Evolutionary conservation across 2,888 invertebrate species (phyloP).

Genomic region (Seira sanloemensis): DNA sequence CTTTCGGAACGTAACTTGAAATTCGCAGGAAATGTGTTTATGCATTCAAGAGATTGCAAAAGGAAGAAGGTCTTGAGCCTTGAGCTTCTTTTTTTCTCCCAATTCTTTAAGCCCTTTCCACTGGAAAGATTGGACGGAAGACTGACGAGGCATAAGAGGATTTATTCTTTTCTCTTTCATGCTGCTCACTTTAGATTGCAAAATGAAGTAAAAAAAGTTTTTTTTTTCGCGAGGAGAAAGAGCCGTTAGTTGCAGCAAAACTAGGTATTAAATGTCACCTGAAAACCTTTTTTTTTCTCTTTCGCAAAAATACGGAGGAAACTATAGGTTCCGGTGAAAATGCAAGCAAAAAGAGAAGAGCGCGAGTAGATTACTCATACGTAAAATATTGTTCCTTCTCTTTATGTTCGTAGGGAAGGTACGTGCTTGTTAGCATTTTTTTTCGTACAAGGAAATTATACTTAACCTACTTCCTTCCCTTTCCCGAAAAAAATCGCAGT

Average conservation of each 20-base stretch:
- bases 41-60: too few relatives aligned
- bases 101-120: too few relatives aligned
- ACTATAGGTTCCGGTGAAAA: background rate
- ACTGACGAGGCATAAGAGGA: background rate
- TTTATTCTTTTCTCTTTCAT: background rate
- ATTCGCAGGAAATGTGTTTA: too few relatives aligned
- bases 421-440: background rate
- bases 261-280: constrained; percentile 46
- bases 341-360: background rate
- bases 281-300: constrained; percentile 33
- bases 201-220: background rate
- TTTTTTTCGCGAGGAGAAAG: background rate
- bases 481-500: background rate
- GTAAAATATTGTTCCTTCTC: constrained; percentile 26
- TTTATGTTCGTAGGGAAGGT: constrained; percentile 18
- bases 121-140: too few relatives aligned
- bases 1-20: too few relatives aligned
- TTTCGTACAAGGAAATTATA: background rate
- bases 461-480: background rate
- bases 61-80: too few relatives aligned
- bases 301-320: background rate
- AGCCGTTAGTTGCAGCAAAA: background rate
- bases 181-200: background rate
- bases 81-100: too few relatives aligned
- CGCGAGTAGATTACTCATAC: background rate